phyloP scores from a whole-genome alignment of 2,797 vertebrate species.

The Hypotaenidia okinawae region DNA sequence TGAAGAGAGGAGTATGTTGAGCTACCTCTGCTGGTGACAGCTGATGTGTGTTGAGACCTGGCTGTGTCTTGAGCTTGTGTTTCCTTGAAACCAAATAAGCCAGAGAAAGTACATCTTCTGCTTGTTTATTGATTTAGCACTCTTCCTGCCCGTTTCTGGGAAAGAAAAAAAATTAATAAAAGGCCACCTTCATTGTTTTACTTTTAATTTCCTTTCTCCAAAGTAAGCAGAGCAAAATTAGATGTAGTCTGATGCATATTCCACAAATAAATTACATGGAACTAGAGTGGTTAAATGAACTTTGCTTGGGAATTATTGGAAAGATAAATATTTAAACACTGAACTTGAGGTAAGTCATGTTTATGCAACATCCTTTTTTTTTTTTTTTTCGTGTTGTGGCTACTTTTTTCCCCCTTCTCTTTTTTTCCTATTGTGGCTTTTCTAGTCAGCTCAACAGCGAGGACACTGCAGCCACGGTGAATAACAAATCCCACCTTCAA shows the following conservation, averaged over 20 bases:
- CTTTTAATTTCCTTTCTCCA: conserved; percentile 63
- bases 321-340: conserved; percentile 70
- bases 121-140: conserved; percentile 62
- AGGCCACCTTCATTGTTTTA: conserved; percentile 47
- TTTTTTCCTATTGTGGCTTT: conserved; percentile 39
- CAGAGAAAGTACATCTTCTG: conserved; percentile 38
- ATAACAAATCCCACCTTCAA: neutral
- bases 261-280: conserved; percentile 55
- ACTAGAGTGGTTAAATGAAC: conserved; percentile 58
- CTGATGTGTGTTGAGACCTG: neutral
- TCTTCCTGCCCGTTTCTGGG: conserved; percentile 61
- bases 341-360: conserved; percentile 57
- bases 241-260: conserved; percentile 41
- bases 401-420: neutral
- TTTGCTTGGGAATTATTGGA: conserved; percentile 61
- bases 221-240: conserved; percentile 67
- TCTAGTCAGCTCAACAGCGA: neutral
- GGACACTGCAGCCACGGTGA: neutral
- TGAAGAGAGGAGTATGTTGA: neutral
- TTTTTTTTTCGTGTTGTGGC: neutral
- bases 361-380: conserved; percentile 11
- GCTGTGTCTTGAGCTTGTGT: neutral
- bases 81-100: neutral
- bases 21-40: neutral
- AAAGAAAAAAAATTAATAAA: conserved; percentile 6